These are phyloP conservation scores for Toxotes lorentzi DNA, from an alignment of 2,797 vertebrate species.

Conservation along the genomic window DNA sequence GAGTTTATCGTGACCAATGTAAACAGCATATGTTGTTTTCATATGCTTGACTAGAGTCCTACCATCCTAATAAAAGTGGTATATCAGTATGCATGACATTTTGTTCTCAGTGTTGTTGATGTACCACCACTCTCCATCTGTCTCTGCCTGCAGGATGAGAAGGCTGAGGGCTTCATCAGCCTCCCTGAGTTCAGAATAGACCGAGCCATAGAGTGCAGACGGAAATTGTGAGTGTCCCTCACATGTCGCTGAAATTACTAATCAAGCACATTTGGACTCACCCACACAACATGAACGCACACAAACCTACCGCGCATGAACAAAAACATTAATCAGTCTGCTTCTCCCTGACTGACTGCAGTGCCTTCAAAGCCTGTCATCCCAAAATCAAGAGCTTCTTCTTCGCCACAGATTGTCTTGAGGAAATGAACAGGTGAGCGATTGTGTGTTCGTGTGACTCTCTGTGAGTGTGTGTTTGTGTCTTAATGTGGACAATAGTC, in stretches of 20 bases:
- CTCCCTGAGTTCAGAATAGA: conserved; percentile 94
- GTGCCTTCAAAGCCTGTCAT: conserved; percentile 95
- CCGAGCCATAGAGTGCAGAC: conserved; percentile 91
- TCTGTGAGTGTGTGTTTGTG: conserved; percentile 7
- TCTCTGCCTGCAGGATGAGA: conserved; percentile 88
- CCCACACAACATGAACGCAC: conserved; percentile 48
- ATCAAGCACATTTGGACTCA: conserved; percentile 73
- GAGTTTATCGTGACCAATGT: conserved; percentile 25
- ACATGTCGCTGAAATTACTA: conserved; percentile 72
- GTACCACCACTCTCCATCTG: conserved; percentile 74
- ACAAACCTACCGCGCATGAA: conserved; percentile 23
- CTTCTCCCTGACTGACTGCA: conserved; percentile 72
- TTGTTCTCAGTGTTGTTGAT: conserved; percentile 66
- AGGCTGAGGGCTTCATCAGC: conserved; percentile 93
- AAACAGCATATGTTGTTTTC: conserved; percentile 69
- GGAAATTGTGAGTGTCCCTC: conserved; percentile 91
- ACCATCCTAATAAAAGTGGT: conserved; percentile 50
- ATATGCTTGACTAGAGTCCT: conserved; percentile 38
- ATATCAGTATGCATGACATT: conserved; percentile 69
- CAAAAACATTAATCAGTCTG: conserved; percentile 66
- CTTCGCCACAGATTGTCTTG: conserved; percentile 92
- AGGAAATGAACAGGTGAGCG: conserved; percentile 94
- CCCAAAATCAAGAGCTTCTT: conserved; percentile 96
- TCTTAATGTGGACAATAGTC: conserved; percentile 52
- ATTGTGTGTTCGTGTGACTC: conserved; percentile 53